Evolutionary conservation across 1,140 invertebrate species (phyloP).

Genomic region (Pseudomyrmex pallidus): DNA sequence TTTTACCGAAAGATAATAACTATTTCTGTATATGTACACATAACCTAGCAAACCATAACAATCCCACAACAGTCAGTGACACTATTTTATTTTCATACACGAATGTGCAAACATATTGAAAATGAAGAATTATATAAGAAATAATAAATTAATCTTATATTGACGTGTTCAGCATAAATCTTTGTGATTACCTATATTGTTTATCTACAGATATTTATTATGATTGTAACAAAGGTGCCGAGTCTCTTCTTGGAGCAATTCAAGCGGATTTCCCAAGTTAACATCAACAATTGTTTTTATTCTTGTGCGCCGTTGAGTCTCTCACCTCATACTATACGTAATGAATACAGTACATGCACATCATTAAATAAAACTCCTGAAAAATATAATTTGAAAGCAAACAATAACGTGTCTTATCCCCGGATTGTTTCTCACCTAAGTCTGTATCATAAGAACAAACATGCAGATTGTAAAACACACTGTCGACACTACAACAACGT

Average conservation of each 20-base stretch:
- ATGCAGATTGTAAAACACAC: neutral
- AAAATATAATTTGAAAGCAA: neutral
- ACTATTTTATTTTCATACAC: too few relatives aligned
- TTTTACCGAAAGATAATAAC: too few relatives aligned
- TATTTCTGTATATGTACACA: neutral
- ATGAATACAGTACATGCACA: neutral
- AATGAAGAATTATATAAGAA: neutral
- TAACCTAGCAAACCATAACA: neutral
- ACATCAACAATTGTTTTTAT: neutral
- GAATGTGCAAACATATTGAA: neutral
- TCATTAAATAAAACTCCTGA: slow-evolving; percentile 16
- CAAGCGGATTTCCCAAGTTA: neutral
- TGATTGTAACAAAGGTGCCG: slow-evolving; percentile 48
- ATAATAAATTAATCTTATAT: neutral
- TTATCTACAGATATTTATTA: neutral
- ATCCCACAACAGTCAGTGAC: too few relatives aligned
- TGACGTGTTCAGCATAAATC: neutral
- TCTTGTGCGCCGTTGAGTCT: neutral
- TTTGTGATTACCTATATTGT: neutral
- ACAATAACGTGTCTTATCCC: neutral
- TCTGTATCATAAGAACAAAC: neutral
- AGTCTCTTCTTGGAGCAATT: neutral
- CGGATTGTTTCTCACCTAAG: neutral
- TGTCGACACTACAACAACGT: slow-evolving; percentile 3
- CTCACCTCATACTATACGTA: neutral